These are phyloP conservation scores for Homalodisca vitripennis DNA, from an alignment of 1,140 invertebrate genomes.

Conservation along the genomic window DNA sequence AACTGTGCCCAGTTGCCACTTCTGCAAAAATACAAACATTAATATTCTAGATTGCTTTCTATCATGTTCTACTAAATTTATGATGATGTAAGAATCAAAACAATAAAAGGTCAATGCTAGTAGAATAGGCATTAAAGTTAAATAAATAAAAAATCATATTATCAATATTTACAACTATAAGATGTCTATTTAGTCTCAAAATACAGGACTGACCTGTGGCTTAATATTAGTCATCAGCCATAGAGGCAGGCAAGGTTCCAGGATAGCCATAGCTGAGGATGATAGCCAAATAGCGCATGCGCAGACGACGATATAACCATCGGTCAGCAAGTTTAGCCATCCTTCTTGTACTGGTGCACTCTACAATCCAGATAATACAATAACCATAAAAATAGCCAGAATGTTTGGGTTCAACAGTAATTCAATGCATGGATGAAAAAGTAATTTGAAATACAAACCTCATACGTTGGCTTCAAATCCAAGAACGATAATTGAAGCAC, in stretches of 20 bases:
- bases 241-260: slow-evolving; percentile 79
- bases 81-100: too few species aligned
- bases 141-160: too few species aligned
- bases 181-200: too few species aligned
- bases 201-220: slow-evolving; percentile 56
- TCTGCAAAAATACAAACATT: slow-evolving; percentile 34
- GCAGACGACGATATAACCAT: slow-evolving; percentile 59
- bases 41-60: too few species aligned
- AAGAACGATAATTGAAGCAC: slow-evolving; percentile 42
- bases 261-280: slow-evolving; percentile 74
- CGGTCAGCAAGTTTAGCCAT: slow-evolving; percentile 57
- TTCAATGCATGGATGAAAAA: too few species aligned
- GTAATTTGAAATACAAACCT: neutral
- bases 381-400: too few species aligned
- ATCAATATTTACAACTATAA: too few species aligned
- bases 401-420: too few species aligned
- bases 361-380: too few species aligned
- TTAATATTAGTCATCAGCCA: slow-evolving; percentile 73
- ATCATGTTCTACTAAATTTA: too few species aligned
- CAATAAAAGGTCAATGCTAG: too few species aligned
- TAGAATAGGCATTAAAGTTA: too few species aligned
- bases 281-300: slow-evolving; percentile 69
- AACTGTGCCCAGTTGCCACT: slow-evolving; percentile 74
- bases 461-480: slow-evolving; percentile 20
- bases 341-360: slow-evolving; percentile 45